These are phyloP conservation scores for Aphis gossypii DNA, from an alignment of 1,140 invertebrate species.

Conservation along the genomic window DNA sequence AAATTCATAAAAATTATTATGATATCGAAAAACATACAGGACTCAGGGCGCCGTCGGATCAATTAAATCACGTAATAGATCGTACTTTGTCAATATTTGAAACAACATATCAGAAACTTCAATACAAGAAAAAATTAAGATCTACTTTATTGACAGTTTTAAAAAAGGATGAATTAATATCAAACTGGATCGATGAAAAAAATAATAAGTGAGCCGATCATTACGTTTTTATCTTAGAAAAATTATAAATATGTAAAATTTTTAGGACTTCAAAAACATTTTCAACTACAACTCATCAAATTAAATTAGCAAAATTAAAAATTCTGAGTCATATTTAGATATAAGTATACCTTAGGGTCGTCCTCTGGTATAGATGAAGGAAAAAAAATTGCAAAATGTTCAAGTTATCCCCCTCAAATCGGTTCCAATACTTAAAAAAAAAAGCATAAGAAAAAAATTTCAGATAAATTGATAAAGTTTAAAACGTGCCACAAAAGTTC, in stretches of 20 bases:
- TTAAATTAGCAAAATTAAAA: too few relatives aligned
- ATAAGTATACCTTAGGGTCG: too few relatives aligned
- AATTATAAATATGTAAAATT: conserved; percentile 35
- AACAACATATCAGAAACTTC: background rate
- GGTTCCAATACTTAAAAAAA: too few relatives aligned
- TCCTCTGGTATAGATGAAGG: too few relatives aligned
- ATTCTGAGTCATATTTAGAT: too few relatives aligned
- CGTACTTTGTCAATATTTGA: conserved; percentile 4
- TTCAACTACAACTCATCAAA: conserved; percentile 10
- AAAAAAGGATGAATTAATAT: conserved; percentile 34
- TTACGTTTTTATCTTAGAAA: conserved; percentile 40
- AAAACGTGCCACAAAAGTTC: background rate
- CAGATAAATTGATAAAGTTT: too few relatives aligned
- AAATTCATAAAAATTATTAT: background rate
- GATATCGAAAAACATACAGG: background rate
- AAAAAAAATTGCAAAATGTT: too few relatives aligned
- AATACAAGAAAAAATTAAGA: conserved; percentile 27
- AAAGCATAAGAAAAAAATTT: too few relatives aligned
- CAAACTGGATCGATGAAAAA: background rate
- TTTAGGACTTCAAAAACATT: conserved; percentile 20
- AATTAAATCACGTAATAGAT: background rate
- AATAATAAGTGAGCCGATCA: conserved; percentile 24
- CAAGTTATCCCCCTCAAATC: too few relatives aligned
- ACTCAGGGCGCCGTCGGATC: background rate
- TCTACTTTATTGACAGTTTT: background rate